Evolutionary conservation across 2,888 invertebrate genomes (phyloP).

Genomic region (Phalera bucephala): DNA sequence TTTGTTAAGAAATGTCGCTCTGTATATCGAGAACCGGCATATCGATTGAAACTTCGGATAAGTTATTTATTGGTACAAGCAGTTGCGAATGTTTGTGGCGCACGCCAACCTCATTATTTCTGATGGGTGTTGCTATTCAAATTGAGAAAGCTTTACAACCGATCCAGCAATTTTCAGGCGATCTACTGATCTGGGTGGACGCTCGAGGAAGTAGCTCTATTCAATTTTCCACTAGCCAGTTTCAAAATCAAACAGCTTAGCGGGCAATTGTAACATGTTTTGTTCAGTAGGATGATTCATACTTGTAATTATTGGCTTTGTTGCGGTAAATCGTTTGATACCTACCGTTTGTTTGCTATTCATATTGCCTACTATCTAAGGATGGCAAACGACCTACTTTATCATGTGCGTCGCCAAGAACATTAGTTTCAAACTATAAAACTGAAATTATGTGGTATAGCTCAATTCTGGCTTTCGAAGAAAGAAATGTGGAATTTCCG

Average conservation of each 20-base stretch:
- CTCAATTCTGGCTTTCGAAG: conserved; percentile 8
- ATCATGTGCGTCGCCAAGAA: conserved; percentile 24
- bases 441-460: no score
- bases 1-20: conserved; percentile 30
- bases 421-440: conserved; percentile 13
- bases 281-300: conserved; percentile 34
- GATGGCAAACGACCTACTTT: conserved; percentile 43
- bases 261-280: conserved; percentile 21
- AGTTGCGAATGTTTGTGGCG: conserved; percentile 45
- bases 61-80: conserved; percentile 43
- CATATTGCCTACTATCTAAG: conserved; percentile 34
- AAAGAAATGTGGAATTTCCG: conserved; percentile 26
- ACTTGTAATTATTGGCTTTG: conserved; percentile 25
- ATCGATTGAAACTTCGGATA: conserved; percentile 48
- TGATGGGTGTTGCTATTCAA: conserved; percentile 20
- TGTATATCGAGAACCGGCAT: conserved; percentile 40
- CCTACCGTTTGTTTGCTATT: conserved; percentile 33
- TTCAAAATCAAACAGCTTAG: conserved; percentile 18
- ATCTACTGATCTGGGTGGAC: neutral
- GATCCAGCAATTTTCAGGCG: neutral
- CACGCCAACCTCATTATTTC: conserved; percentile 33
- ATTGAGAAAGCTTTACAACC: conserved; percentile 5
- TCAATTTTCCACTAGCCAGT: neutral
- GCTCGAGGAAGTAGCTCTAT: neutral
- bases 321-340: conserved; percentile 21